Conservation (phyloP, 2,797 vertebrate genomes). For the Bradypodion pumilum region DNA sequence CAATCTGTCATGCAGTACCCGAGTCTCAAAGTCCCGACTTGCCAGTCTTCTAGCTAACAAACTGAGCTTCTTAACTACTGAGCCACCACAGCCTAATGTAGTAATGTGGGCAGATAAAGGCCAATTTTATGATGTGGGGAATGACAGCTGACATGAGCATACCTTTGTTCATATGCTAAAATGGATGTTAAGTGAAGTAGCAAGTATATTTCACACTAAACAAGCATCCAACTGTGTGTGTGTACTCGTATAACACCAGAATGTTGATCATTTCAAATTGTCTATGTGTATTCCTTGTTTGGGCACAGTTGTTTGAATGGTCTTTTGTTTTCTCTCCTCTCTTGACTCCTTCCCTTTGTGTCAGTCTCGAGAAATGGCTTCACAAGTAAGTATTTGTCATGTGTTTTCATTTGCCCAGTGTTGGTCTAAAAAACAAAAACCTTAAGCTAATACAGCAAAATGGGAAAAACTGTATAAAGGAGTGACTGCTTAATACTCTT, state of each 20-base stretch:
- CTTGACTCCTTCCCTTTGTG: constrained; percentile 41
- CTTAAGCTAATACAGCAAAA: constrained; percentile 4
- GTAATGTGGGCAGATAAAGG: background rate
- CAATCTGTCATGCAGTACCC: no score
- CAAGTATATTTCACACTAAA: constrained; percentile 7
- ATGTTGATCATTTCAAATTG: constrained; percentile 32
- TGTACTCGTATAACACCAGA: background rate
- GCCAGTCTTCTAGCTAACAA: no score
- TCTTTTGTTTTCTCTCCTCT: constrained; percentile 68
- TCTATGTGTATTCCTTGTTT: constrained; percentile 43
- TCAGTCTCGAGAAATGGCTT: constrained; percentile 78
- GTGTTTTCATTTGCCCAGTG: constrained; percentile 51
- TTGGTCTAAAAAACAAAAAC: background rate
- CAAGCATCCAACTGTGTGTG: accelerated
- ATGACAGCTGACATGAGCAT: background rate
- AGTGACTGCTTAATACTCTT: background rate
- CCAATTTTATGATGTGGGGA: background rate
- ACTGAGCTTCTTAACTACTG: no score
- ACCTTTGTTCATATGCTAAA: background rate
- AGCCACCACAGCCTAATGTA: no score
- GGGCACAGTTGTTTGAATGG: constrained; percentile 63
- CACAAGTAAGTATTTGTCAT: constrained; percentile 76
- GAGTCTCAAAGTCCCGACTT: no score
- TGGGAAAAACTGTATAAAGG: background rate
- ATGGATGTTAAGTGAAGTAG: background rate